Evolutionary conservation across 2,797 vertebrate genomes (phyloP), one percentile per base, ranked within the genome.

Genomic region (Lagocephalus sceleratus): DNA sequence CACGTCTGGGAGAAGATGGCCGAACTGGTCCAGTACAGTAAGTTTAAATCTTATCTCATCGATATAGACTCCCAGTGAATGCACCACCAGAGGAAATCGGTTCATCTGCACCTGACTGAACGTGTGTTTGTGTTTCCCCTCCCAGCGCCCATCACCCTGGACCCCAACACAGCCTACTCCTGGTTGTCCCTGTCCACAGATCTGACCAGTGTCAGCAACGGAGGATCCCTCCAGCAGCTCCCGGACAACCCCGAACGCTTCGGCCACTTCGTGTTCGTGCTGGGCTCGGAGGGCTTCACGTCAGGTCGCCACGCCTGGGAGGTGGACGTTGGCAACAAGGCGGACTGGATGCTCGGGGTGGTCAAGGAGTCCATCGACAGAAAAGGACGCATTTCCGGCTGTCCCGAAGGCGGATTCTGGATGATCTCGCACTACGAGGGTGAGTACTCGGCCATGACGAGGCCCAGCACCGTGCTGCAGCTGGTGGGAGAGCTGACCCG

Each of bases 331-430:
- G 81, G 85, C 0, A 68, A 86, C 60, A 92, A 92, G 51, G 53
- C 60, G 7, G 91, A 92, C 79, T 93, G 92, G 92, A 89, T 92
- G 76, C 83, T 93, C 0, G 92, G 91, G 0, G 89, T 92, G 60
- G 91, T 89, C 40, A 88, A 81, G 48, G 82, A 75, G 54, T 90
- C 90, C 35, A 76, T 91, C 2, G 84, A 86, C 76, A 81, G 91
- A 52, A 92, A 92, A 57, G 90, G 90, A 1, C 89, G 58, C 21
- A 88, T 92, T 48, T 90, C 90, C 0, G 91, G 91, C 20, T 90
- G 89, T 32, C 88, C 90, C 0, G 85, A 91, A 47, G 89, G 88
- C 0, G 91, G 91, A 14, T 91, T 91, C 47, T 92, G 91, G 91
- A 92, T 89, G 82, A 87, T 92, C 42, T 90, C 91, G 0, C 82